These are phyloP conservation scores for Drosophila prolongata DNA, from an alignment of 2,888 invertebrate species.

Conservation along the genomic window DNA sequence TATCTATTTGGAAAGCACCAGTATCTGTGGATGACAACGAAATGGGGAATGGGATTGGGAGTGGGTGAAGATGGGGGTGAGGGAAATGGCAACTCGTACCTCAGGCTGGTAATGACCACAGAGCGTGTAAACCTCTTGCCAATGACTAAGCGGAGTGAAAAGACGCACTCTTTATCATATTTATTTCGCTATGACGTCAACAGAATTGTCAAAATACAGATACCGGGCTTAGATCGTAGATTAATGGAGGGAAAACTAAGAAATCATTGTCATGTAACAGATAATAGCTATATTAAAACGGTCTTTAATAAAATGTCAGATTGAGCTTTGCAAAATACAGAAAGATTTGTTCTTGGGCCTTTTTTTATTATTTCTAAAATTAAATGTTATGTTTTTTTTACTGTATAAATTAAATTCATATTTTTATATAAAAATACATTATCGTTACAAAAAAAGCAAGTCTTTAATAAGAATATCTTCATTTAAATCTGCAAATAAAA, in stretches of 20 bases:
- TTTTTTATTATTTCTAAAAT: no score
- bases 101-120: conserved; percentile 27
- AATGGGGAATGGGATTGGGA: neutral
- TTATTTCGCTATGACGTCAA: conserved; percentile 37
- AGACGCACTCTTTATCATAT: conserved; percentile 21
- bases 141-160: conserved; percentile 36
- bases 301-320: neutral
- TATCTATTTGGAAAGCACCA: conserved; percentile 58
- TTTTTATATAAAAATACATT: no score
- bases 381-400: no score
- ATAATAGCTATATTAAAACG: conserved; percentile 6
- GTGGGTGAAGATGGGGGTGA: conserved; percentile 1
- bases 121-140: conserved; percentile 29
- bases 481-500: no score
- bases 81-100: conserved; percentile 17
- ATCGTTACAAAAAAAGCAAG: no score
- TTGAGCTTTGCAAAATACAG: no score
- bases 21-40: conserved; percentile 30
- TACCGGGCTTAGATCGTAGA: conserved; percentile 5
- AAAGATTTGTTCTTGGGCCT: no score
- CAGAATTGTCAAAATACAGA: conserved; percentile 21
- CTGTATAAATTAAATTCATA: no score
- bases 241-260: conserved; percentile 1
- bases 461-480: no score
- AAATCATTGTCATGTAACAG: conserved; percentile 30